phyloP scores from a whole-genome alignment of 2,888 invertebrate genomes.

The Diplolepis rosae region DNA sequence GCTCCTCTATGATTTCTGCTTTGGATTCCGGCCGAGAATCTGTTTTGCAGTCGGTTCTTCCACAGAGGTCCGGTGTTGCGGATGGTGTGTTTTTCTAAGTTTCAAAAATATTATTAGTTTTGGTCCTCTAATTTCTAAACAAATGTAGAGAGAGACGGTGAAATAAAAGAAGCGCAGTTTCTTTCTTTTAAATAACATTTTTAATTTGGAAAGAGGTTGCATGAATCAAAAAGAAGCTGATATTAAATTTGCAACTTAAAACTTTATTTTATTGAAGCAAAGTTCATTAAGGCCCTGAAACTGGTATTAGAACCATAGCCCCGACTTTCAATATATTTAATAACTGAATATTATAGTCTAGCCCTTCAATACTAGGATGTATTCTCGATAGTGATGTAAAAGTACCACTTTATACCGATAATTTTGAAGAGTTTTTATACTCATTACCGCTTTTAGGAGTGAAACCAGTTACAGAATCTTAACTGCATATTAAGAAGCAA shows the following conservation, averaged over 20 bases:
- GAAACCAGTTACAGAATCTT: not conserved
- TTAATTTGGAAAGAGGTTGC: not conserved
- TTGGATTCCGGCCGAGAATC: constrained; percentile 59
- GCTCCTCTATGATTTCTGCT: constrained; percentile 52
- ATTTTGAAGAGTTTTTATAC: not conserved
- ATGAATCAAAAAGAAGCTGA: not conserved
- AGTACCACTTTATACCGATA: no score
- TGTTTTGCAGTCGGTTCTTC: constrained; percentile 35
- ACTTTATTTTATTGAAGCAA: not conserved
- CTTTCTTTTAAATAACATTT: not conserved
- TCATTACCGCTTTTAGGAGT: no score
- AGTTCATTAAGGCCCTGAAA: not conserved
- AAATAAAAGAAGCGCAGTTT: not conserved
- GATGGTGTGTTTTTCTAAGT: constrained; percentile 57
- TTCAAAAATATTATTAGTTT: not conserved
- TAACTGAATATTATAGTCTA: no score
- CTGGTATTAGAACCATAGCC: not conserved
- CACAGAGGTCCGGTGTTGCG: constrained; percentile 59
- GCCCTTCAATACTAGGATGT: no score
- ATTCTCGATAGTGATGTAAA: no score
- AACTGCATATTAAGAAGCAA: not conserved
- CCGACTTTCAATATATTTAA: no score
- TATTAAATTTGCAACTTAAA: not conserved
- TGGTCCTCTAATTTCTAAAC: not conserved
- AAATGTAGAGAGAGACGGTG: not conserved